These are phyloP conservation scores for Nymphicus hollandicus DNA, from an alignment of 2,113 vertebrate genomes.

Conservation along the genomic window DNA sequence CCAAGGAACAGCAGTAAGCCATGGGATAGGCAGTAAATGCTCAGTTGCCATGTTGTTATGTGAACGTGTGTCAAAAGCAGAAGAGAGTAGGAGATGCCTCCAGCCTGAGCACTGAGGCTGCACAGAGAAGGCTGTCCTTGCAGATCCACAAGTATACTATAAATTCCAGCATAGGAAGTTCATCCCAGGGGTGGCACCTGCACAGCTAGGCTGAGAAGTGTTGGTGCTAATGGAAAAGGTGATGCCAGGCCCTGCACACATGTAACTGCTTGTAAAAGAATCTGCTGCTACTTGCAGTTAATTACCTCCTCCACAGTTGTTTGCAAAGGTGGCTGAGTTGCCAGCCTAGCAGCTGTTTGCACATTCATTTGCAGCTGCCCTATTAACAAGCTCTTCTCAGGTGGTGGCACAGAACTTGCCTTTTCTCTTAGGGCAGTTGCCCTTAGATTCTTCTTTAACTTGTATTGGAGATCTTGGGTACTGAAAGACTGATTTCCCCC, in stretches of 20 bases:
- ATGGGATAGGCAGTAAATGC: neutral
- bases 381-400: neutral
- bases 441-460: neutral
- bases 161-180: neutral
- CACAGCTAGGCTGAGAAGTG: neutral
- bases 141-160: neutral
- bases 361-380: neutral
- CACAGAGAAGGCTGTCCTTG: neutral
- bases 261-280: neutral
- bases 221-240: neutral
- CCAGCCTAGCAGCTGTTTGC: neutral
- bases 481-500: neutral
- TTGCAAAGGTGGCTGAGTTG: neutral
- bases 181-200: neutral
- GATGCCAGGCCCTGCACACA: neutral
- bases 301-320: neutral
- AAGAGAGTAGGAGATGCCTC: neutral
- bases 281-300: neutral
- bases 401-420: neutral
- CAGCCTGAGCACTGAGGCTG: neutral
- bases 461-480: neutral
- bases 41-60: neutral
- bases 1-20: neutral
- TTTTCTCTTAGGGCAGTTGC: neutral
- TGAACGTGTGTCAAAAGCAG: neutral